Evolutionary conservation across 2,113 vertebrate species (phyloP), one percentile per base, ranked within the genome.

Genomic region (Numida meleagris): DNA sequence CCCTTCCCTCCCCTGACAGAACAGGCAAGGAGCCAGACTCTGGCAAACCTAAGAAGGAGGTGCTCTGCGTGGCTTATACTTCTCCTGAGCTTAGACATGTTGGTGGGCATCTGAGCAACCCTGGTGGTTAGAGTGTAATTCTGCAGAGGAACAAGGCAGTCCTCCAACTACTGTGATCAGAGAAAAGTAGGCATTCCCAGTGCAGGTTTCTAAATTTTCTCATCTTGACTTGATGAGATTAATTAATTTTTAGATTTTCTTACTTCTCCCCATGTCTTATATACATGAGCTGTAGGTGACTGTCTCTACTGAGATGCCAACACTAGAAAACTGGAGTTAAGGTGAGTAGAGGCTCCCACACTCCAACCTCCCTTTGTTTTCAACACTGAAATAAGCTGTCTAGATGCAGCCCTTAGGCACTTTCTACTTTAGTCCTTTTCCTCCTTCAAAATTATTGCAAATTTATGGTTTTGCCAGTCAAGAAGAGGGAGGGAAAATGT

Each of bases 1-100:
- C 77, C 27, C 74, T 83, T 65, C 72, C 86, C 77, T 83, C 45
- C 82, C 53, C 38, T 65, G 86, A 34, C 68, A 66, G 51, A 85
- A 55, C 51, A 94, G 84, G 85, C 93, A 94, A n/a, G 59, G 65
- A 89, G 65, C 75, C 93, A 94, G 85, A 34, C 33, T n/a, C 55
- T 77, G 76, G 85, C 81, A 88, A 88, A 91, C 75, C 36, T 57
- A 59, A 91, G 75, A 34, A 81, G 80, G 93, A 81, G 89, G 29
- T 81, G 46, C 8, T 88, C 51, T 72, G 80, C 70, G 7, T 8
- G 33, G 70, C 75, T 88, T 33, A 43, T 61, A 75, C 77, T 78
- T 87, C 62, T 84, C 57, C 21, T 76, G 51, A 71, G 51, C 65
- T 45, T 73, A 58, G 65, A 57, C 53, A 21, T 40, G 29, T 45